Conservation (phyloP, 1,140 invertebrate species). For the Hesperophylax magnus region DNA sequence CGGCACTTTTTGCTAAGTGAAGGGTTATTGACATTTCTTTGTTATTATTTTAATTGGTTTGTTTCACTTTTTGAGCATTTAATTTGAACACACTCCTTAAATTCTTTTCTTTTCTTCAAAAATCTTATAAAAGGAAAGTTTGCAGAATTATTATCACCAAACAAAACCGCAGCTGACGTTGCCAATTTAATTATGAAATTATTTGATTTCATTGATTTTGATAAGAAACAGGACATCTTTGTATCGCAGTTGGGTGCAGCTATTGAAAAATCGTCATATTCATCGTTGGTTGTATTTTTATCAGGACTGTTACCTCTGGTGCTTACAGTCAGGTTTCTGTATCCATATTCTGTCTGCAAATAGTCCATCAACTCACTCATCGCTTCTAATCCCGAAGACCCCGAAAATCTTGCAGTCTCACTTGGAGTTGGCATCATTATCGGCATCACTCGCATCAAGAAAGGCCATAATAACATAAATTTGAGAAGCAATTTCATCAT, state of each 20-base stretch:
- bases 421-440: background rate
- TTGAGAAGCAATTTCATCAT: constrained; percentile 50
- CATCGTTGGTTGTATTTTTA: background rate
- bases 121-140: constrained; percentile 32
- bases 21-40: too few species aligned
- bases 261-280: background rate
- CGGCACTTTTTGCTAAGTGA: too few species aligned
- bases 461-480: constrained; percentile 45
- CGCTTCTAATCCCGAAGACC: constrained; percentile 10
- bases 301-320: background rate
- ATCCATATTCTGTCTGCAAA: constrained; percentile 15
- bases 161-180: constrained; percentile 30
- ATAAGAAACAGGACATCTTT: constrained; percentile 49
- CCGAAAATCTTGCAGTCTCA: constrained; percentile 25
- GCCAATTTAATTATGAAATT: constrained; percentile 41
- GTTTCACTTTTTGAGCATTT: background rate
- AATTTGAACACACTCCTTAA: constrained; percentile 46
- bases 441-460: constrained; percentile 38
- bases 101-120: constrained; percentile 45
- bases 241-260: constrained; percentile 35
- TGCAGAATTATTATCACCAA: constrained; percentile 16
- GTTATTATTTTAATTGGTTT: background rate
- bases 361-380: constrained; percentile 30
- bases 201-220: constrained; percentile 31
- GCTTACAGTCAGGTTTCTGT: constrained; percentile 32